Evolutionary conservation across 2,797 vertebrate species (phyloP), one percentile per base, ranked within the genome.

Genomic region (Florisuga fusca): DNA sequence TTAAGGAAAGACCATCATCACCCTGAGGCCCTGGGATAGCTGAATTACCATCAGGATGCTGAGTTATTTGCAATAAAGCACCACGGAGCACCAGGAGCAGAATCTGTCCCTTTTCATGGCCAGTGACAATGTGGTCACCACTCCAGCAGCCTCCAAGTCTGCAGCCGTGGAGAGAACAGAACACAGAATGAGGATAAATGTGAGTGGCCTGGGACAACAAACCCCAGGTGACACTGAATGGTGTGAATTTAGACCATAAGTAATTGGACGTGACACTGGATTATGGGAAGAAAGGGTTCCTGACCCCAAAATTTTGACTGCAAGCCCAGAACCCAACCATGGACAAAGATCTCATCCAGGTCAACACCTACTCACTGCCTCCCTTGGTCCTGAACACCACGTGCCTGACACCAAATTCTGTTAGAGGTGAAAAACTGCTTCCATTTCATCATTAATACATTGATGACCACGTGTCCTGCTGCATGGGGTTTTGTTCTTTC

Each of bases 401-500:
- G 13, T 38, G 38, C 38, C 38, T 38, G 38, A 38, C 38, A 38
- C 38, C 38, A 38, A 12, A 38, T 38, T 38, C 38, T 38, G 38
- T 38, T 38, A 5, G 12, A 38, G 45, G 19, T 45, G 8, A 3
- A 74, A 22, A 41, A 78, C 2, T 10, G 23, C 67, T 67, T 58
- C 51, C 27, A 18, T 33, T 41, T 61, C 10, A 4, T 11, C 25
- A 5, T 12, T n/a, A 33, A 74, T 3, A 7, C 0, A 1, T 76
- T 53, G 41, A 54, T 15, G 6, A 9, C 22, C 72, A 7, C 0
- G 15, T 29, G 34, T 48, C 58, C 67, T 23, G 26, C 54, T 68
- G 50, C 50, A 57, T 38, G 38, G 10, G 6, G 18, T 62, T 62
- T 73, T 12, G 2, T 5, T 13, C 34, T 50, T 61, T 36, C 36